Percentiles rank a stretch among this genome's conserved stretches.
These are phyloP conservation scores for Neotragus moschatus DNA, from an alignment of 2,113 vertebrate species.

Conservation along the genomic window DNA sequence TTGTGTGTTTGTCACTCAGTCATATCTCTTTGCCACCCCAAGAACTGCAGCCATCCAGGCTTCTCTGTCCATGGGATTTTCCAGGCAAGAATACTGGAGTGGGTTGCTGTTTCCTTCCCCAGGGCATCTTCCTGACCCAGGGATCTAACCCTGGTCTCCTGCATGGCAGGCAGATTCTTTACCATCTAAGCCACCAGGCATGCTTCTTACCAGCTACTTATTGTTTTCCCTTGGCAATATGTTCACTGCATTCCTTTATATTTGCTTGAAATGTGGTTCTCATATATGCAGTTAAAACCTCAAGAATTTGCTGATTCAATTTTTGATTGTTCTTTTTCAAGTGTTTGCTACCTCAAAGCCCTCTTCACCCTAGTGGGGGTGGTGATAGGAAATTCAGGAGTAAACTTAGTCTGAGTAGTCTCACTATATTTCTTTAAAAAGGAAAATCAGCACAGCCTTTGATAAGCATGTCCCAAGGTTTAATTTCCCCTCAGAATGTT, in stretches of 20 bases:
- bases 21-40: background rate
- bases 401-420: conserved; percentile 68
- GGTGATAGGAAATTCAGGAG: conserved; percentile 52
- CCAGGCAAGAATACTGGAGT: background rate
- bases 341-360: conserved; percentile 47
- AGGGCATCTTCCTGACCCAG: background rate
- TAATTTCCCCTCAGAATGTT: conserved; percentile 21
- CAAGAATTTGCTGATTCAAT: background rate
- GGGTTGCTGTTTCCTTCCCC: background rate
- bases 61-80: background rate
- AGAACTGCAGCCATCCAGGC: background rate
- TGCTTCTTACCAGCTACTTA: background rate
- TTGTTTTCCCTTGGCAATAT: background rate
- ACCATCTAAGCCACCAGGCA: background rate
- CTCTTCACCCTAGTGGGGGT: conserved; percentile 50
- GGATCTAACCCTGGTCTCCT: background rate
- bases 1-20: background rate
- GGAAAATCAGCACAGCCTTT: conserved; percentile 59
- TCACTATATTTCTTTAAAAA: conserved; percentile 63
- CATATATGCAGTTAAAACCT: background rate
- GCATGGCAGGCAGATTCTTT: background rate
- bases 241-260: background rate
- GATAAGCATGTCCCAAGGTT: conserved; percentile 66
- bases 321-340: conserved; percentile 68
- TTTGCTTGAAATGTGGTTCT: conserved; percentile 45